Percentiles rank a stretch among this genome's conserved stretches.
phyloP scores from a whole-genome alignment of 1,140 invertebrate species.

The Akabosia matsudoensis region DNA sequence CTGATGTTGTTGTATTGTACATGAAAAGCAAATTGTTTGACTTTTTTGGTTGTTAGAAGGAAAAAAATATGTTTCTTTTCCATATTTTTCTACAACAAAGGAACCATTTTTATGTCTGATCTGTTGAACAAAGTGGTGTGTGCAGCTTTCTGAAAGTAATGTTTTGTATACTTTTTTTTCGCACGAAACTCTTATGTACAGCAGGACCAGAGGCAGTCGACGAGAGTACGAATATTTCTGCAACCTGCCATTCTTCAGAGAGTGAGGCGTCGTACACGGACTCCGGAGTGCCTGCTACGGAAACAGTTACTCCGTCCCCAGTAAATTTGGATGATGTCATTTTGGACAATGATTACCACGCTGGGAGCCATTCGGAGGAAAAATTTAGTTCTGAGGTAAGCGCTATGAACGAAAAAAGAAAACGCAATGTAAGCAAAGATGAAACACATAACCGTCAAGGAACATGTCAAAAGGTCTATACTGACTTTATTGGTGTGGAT shows the following conservation, averaged over 20 bases:
- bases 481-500: too few species aligned
- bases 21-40: slow-evolving; percentile 6
- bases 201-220: neutral
- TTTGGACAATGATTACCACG: slow-evolving; percentile 29
- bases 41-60: neutral
- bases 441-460: too few species aligned
- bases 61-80: neutral
- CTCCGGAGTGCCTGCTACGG: slow-evolving; percentile 42
- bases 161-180: too few species aligned
- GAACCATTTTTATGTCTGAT: neutral
- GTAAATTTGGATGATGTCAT: slow-evolving; percentile 34
- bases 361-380: slow-evolving; percentile 6
- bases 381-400: slow-evolving; percentile 19
- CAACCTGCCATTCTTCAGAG: slow-evolving; percentile 32
- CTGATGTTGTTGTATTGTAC: neutral
- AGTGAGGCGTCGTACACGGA: slow-evolving; percentile 43
- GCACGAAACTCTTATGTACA: neutral
- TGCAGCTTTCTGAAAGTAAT: too few species aligned
- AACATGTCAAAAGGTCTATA: too few species aligned
- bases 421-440: neutral
- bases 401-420: neutral
- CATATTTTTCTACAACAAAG: neutral
- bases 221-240: slow-evolving; percentile 18
- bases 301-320: slow-evolving; percentile 42
- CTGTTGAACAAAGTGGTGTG: too few species aligned